Evolutionary conservation across 2,888 invertebrate species (phyloP), one percentile per base, ranked within the genome.

Genomic region (Alviniconcha strummeri): DNA sequence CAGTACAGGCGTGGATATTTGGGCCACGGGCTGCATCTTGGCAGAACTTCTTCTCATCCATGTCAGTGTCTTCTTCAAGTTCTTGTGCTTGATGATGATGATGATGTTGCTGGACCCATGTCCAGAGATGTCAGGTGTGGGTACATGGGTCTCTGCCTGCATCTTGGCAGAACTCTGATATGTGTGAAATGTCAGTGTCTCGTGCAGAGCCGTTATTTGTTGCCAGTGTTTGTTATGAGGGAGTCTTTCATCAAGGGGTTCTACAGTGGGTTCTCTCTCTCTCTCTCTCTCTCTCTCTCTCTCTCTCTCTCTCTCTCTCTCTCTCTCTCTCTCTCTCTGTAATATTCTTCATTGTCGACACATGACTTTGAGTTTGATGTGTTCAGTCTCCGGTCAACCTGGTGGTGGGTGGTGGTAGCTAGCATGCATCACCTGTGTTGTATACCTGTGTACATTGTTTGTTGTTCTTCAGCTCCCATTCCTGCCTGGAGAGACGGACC

Each of bases 1-100:
- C 94, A 97, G 98, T 17, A 97, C 97, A n/a, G 98, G 98, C 3
- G 97, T 99, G 19, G 99, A 99, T 92, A 98, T 99, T 95, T 99
- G 99, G 99, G 99, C 99, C 5, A 96, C 98, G 15, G 99, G 99
- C 5, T 99, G 99, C 93, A 99, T 99, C 92, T 94, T 99, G 86
- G 99, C 98, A 0, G 99, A 99, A 94, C 95, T 99, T 57, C 95
- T 99, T 57, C 88, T 95, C 57, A 90, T 94, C n/a, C 88, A 94
- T 88, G 94, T 94, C 88, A 86, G 89, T 87, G 19, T 19, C 19
- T 60, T 60, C 52, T 86, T 11, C 88, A 94, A 36, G 36, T 36
- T 36, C 36, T 36, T 36, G 36, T 36, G 36, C 36, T 36, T 36
- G 36, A 36, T 36, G 36, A 36, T 36, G 36, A 36, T 36, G 36